phyloP scores from a whole-genome alignment of 1,140 invertebrate genomes.

The Elymnias hypermnestra region DNA sequence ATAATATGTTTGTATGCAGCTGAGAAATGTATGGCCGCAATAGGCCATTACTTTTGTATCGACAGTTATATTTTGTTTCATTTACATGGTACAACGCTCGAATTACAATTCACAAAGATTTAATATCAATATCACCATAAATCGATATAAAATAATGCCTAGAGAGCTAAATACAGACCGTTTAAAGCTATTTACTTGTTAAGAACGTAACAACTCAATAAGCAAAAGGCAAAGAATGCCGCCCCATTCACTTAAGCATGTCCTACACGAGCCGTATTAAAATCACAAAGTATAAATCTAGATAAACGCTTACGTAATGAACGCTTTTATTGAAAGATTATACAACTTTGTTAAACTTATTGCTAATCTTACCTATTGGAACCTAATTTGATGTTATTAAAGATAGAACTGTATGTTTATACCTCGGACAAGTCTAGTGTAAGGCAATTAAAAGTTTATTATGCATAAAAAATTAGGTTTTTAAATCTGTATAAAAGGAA shows the following conservation, averaged over 20 bases:
- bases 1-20: too few relatives aligned
- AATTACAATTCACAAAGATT: background rate
- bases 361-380: too few relatives aligned
- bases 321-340: too few relatives aligned
- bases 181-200: background rate
- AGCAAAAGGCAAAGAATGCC: conserved; percentile 6
- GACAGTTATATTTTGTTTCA: background rate
- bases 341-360: too few relatives aligned
- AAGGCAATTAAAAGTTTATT: too few relatives aligned
- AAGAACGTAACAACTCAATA: conserved; percentile 8
- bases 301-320: too few relatives aligned
- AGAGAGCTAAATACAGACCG: background rate
- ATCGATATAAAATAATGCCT: background rate
- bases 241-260: background rate
- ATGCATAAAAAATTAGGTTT: too few relatives aligned
- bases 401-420: too few relatives aligned
- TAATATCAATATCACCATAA: background rate
- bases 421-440: too few relatives aligned
- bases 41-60: background rate
- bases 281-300: background rate
- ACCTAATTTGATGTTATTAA: too few relatives aligned
- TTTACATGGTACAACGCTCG: background rate
- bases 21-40: too few relatives aligned
- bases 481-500: too few relatives aligned
- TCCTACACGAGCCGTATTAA: background rate